Evolutionary conservation across 2,797 vertebrate species (phyloP), one percentile per base, ranked within the genome.

Genomic region (Smutsia temminckii): DNA sequence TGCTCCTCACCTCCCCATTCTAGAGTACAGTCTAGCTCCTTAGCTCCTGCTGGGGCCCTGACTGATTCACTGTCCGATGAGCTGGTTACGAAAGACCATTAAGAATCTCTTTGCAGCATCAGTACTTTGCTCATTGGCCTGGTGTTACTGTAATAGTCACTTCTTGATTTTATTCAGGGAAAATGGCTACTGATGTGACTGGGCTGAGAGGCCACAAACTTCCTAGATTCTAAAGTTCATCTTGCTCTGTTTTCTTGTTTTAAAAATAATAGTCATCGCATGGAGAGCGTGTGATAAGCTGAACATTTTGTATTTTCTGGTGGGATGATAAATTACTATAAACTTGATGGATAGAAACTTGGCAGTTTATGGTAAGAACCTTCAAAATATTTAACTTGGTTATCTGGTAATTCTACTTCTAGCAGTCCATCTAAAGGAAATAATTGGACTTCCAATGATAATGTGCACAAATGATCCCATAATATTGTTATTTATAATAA

Each of bases 321-420:
- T 83, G 23, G 29, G 20, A 83, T 95, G 34, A 93, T 74, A 79
- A 69, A 59, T 92, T 69, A 64, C 75, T 59, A n/a, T 68, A 81
- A 90, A 53, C 32, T 40, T 34, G 46, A 42, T 64, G 71, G 29
- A 27, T 80, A 94, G n/a, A 85, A 92, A 89, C 63, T 87, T 64
- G 81, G 51, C 59, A 85, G 40, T 86, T 66, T 88, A 34, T 72
- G 80, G 17, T 75, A 85, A 81, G 3, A 63, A 16, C 21, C 51
- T 77, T 80, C 84, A 75, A 80, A 94, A 83, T 71, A 91, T 74
- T 93, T 93, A 42, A 74, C 29, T 34, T 89, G 11, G 85, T 71
- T 32, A 91, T 16, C 29, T 7, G 55, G 4, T 55, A 71, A 85
- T 94, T 75, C 27, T 63, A 69, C 14, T 46, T 91, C 71, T 69